These are phyloP conservation scores for Sciurus carolinensis DNA, from an alignment of 2,797 vertebrate genomes.

Conservation along the genomic window DNA sequence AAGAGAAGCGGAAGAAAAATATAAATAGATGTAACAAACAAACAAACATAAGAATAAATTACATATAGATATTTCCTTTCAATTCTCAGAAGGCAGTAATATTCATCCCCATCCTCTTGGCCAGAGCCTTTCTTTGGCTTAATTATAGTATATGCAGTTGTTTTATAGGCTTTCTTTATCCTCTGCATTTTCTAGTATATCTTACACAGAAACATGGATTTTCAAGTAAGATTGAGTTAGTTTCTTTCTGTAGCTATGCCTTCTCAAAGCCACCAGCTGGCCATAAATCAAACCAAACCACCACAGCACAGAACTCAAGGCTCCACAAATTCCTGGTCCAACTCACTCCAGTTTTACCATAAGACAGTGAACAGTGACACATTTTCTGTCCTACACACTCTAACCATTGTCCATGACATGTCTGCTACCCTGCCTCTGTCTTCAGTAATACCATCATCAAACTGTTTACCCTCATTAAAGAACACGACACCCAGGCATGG, in stretches of 20 bases:
- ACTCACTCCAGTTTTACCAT: neutral
- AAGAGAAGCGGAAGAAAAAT: slow-evolving; percentile 37
- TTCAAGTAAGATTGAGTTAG: slow-evolving; percentile 21
- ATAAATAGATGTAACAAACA: neutral
- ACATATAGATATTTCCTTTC: neutral
- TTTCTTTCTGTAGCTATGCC: neutral
- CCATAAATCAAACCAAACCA: slow-evolving; percentile 5
- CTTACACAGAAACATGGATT: neutral
- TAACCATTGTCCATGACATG: neutral
- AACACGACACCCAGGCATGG: neutral
- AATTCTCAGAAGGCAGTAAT: neutral
- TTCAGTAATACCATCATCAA: no score
- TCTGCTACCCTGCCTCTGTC: neutral
- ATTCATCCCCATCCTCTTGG: neutral
- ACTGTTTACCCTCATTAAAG: no score
- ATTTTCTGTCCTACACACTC: neutral
- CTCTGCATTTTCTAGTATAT: neutral
- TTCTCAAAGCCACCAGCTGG: neutral
- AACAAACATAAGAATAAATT: slow-evolving; percentile 4
- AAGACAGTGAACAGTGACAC: neutral
- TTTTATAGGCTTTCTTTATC: neutral
- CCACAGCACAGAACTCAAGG: neutral
- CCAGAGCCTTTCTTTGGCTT: slow-evolving; percentile 34
- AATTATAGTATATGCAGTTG: neutral
- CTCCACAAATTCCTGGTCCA: neutral